Percentiles rank a stretch among this genome's conserved stretches.
Conservation (phyloP, 2,113 vertebrate species). For the Sorex fumeus region DNA sequence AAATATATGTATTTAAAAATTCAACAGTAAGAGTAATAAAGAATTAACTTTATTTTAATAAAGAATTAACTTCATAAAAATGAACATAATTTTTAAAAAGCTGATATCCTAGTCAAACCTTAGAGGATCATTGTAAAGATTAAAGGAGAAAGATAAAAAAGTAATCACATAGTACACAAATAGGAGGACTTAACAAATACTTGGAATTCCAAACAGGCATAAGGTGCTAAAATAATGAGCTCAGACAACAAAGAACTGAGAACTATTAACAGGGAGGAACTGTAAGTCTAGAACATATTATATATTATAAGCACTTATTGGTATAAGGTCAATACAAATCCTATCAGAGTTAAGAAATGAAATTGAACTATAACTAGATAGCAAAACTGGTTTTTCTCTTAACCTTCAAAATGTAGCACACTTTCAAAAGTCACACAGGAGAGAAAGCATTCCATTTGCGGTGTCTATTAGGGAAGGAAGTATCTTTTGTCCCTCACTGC, state of each 20-base stretch:
- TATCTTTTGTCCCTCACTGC: constrained; percentile 43
- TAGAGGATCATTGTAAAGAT: constrained; percentile 13
- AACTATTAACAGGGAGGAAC: constrained; percentile 34
- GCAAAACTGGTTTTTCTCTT: constrained; percentile 53
- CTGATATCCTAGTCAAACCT: background rate
- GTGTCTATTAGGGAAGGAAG: constrained; percentile 43
- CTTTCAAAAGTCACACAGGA: constrained; percentile 31
- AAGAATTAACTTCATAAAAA: constrained; percentile 29
- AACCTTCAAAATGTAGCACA: constrained; percentile 45
- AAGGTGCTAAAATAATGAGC: background rate
- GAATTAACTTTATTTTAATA: constrained; percentile 34
- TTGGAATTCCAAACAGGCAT: background rate
- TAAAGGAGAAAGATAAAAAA: background rate
- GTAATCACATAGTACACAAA: constrained; percentile 6
- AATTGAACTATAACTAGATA: background rate
- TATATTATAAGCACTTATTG: constrained; percentile 38
- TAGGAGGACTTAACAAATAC: background rate
- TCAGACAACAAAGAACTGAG: constrained; percentile 32
- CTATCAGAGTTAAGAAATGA: constrained; percentile 27
- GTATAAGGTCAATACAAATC: constrained; percentile 55
- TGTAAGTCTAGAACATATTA: background rate
- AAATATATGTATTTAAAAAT: background rate
- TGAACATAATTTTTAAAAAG: background rate
- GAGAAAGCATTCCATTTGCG: constrained; percentile 44
- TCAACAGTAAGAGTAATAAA: constrained; percentile 17